Conservation (phyloP, 2,797 vertebrate genomes). For the Furcifer pardalis region DNA sequence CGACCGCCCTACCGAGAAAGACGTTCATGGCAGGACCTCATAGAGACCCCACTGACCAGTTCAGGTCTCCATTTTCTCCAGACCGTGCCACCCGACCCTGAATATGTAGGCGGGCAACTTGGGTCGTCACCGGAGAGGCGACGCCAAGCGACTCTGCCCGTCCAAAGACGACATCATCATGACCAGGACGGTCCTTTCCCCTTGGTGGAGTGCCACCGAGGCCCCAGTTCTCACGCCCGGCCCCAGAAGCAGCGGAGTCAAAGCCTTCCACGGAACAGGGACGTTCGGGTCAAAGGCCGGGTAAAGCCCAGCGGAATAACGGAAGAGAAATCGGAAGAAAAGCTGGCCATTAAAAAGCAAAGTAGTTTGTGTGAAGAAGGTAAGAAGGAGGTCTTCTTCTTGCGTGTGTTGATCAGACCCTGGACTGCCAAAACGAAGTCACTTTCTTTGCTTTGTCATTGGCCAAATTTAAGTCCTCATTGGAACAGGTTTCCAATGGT, state of each 20-base stretch:
- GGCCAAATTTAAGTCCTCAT: no score
- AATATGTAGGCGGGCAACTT: slow-evolving; percentile 69
- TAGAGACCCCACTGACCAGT: slow-evolving; percentile 89
- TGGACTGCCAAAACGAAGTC: no score
- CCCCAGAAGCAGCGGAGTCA: slow-evolving; percentile 87
- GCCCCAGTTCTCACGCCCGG: slow-evolving; percentile 75
- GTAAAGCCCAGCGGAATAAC: slow-evolving; percentile 66
- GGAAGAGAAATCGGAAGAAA: slow-evolving; percentile 83
- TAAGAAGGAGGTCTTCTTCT: no score
- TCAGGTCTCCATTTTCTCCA: slow-evolving; percentile 90
- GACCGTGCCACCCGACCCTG: slow-evolving; percentile 81
- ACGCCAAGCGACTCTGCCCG: slow-evolving; percentile 81
- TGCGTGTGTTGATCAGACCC: no score
- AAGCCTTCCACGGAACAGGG: slow-evolving; percentile 86
- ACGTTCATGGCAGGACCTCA: slow-evolving; percentile 90
- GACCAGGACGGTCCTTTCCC: slow-evolving; percentile 88
- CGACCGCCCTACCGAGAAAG: slow-evolving; percentile 84
- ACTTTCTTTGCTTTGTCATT: no score
- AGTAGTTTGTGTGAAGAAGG: slow-evolving; percentile 72
- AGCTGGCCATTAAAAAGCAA: slow-evolving; percentile 69
- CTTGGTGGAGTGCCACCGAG: slow-evolving; percentile 82
- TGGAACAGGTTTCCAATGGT: no score
- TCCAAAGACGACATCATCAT: slow-evolving; percentile 75
- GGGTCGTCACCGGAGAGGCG: slow-evolving; percentile 81
- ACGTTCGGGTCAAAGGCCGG: slow-evolving; percentile 70